Evolutionary conservation across 2,797 vertebrate genomes (phyloP).

Genomic region (Zenarchopterus dispar): DNA sequence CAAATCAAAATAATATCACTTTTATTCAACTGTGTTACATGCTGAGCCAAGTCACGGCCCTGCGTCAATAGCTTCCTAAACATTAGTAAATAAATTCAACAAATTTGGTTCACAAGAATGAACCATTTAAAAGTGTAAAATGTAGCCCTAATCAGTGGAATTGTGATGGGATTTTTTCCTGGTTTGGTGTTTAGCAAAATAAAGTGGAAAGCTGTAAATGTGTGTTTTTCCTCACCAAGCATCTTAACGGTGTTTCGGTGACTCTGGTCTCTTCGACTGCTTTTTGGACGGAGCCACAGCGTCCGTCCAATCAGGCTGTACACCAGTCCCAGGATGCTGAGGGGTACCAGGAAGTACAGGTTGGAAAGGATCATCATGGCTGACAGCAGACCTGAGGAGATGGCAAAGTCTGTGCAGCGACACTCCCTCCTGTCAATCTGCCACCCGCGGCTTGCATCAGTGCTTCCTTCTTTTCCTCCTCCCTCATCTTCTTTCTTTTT

Average conservation of each 20-base stretch:
- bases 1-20: no score
- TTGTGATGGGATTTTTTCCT: no score
- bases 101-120: no score
- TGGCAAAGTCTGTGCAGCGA: conserved; percentile 73
- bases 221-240: conserved; percentile 73
- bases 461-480: conserved; percentile 37
- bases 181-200: no score
- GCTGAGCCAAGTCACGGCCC: no score
- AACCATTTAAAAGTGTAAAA: no score
- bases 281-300: conserved; percentile 75
- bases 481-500: conserved; percentile 73
- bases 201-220: background rate
- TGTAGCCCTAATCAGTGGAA: no score
- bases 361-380: conserved; percentile 85
- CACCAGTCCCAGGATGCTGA: conserved; percentile 80
- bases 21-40: no score
- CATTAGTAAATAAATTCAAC: no score
- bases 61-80: no score
- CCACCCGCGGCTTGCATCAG: conserved; percentile 35
- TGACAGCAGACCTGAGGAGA: conserved; percentile 77
- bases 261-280: conserved; percentile 71
- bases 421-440: conserved; percentile 74
- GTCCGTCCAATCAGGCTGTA: conserved; percentile 84
- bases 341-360: conserved; percentile 84
- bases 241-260: conserved; percentile 81